Evolutionary conservation across 2,113 vertebrate species (phyloP).

Genomic region (Nematolebias whitei): DNA sequence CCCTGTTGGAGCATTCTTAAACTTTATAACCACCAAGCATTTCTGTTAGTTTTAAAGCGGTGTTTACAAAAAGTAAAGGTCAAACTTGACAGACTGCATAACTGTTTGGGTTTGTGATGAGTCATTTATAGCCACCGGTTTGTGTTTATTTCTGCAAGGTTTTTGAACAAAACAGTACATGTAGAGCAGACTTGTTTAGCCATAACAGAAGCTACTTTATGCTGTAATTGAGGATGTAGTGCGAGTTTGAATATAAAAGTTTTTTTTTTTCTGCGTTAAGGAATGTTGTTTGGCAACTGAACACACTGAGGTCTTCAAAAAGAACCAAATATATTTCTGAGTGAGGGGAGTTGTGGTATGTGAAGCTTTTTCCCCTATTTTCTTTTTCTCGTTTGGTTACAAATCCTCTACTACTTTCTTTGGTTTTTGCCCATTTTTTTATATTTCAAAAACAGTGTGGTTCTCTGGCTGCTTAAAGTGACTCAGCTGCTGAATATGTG

Average conservation of each 20-base stretch:
- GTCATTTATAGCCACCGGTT: conserved; percentile 12
- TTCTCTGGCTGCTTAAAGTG: conserved; percentile 42
- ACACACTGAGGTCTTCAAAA: conserved; percentile 55
- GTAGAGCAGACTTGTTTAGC: conserved; percentile 21
- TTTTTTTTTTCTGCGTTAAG: conserved; percentile 52
- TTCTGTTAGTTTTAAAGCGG: not conserved
- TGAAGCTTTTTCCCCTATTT: conserved; percentile 14
- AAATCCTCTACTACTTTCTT: conserved; percentile 16
- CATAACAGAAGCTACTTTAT: conserved; percentile 10
- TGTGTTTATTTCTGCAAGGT: not conserved
- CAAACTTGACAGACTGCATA: not conserved
- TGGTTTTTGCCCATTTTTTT: conserved; percentile 2
- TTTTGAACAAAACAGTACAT: not conserved
- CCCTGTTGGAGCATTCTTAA: not conserved
- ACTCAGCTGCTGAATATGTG: conserved; percentile 69
- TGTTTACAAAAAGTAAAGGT: not conserved
- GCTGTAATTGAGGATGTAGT: conserved; percentile 7
- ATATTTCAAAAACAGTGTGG: conserved; percentile 14
- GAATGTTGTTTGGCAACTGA: conserved; percentile 69
- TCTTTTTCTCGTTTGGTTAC: conserved; percentile 19
- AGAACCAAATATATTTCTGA: conserved; percentile 57
- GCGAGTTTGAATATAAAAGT: conserved; percentile 40
- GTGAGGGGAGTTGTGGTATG: conserved; percentile 75
- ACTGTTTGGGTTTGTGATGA: conserved; percentile 1
- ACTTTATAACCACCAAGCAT: not conserved